Evolutionary conservation across 37 sponge, comb jelly and placozoan genomes (phyloP).

Genomic region (Haliclona indistincta): DNA sequence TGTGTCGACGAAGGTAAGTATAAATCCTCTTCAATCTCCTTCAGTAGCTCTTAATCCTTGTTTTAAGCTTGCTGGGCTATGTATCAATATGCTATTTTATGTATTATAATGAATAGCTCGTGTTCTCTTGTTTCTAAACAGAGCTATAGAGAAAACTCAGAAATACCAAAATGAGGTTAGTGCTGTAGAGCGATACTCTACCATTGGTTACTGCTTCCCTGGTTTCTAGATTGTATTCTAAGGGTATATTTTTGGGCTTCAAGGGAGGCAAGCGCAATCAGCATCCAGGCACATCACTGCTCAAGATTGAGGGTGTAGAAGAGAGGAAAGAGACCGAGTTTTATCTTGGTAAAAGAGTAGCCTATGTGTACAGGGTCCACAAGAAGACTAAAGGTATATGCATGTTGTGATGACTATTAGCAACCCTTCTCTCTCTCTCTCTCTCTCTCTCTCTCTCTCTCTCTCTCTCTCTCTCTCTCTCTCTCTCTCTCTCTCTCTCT

Average conservation of each 20-base stretch:
- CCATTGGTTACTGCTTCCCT: no score
- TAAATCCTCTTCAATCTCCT: no score
- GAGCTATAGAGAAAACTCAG: no score
- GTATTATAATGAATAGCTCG: no score
- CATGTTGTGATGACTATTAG: background rate
- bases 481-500: constrained; percentile 24
- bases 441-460: constrained; percentile 27
- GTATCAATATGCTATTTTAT: no score
- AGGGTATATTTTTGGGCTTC: constrained; percentile 93
- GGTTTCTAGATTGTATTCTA: constrained; percentile 92
- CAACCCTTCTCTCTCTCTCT: constrained; percentile 10
- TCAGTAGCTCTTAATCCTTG: no score
- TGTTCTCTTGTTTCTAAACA: no score
- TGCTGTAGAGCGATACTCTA: no score
- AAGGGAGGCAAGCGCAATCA: constrained; percentile 89
- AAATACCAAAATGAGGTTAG: no score
- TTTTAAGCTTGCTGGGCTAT: no score
- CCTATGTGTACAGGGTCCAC: constrained; percentile 85
- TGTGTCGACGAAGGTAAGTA: no score
- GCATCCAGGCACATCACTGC: constrained; percentile 79
- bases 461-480: constrained; percentile 17
- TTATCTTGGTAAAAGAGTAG: constrained; percentile 95
- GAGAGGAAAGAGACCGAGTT: constrained; percentile 77
- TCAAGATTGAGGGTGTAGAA: constrained; percentile 90
- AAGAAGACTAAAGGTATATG: constrained; percentile 33